Evolutionary conservation across 1,140 invertebrate genomes (phyloP).

Genomic region (Drosophila repleta): DNA sequence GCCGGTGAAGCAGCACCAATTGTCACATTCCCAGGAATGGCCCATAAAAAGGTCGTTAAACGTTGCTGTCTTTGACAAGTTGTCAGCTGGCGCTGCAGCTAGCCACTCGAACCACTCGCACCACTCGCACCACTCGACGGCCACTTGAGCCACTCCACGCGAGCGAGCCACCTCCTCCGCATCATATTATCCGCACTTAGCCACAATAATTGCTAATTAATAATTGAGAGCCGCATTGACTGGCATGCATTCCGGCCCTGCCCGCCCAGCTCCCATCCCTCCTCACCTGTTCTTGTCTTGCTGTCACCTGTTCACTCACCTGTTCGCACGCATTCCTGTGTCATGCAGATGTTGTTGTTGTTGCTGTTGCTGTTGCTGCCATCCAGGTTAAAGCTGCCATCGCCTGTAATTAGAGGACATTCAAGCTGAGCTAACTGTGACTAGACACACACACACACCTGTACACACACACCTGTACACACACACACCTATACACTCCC

Average conservation of each 20-base stretch:
- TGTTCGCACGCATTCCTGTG: constrained; percentile 89
- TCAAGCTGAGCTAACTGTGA: constrained; percentile 19
- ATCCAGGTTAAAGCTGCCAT: constrained; percentile 26
- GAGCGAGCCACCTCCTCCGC: background rate
- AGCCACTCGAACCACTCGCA: constrained; percentile 11
- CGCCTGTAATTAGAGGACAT: constrained; percentile 61
- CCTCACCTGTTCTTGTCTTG: background rate
- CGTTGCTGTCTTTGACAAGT: constrained; percentile 11
- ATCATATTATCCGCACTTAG: constrained; percentile 8
- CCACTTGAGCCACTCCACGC: background rate
- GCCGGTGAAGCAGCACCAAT: constrained; percentile 31
- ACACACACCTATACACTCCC: constrained; percentile 17
- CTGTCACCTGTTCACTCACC: constrained; percentile 84
- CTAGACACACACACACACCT: constrained; percentile 8
- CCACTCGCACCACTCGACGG: constrained; percentile 7
- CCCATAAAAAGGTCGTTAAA: constrained; percentile 53
- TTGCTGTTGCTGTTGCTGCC: constrained; percentile 5
- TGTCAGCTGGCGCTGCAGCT: constrained; percentile 1
- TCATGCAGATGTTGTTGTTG: constrained; percentile 86
- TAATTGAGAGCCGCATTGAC: constrained; percentile 25
- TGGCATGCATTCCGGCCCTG: background rate
- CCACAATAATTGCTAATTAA: constrained; percentile 44
- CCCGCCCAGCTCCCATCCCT: background rate
- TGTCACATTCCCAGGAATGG: constrained; percentile 43
- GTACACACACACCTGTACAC: constrained; percentile 8